Conservation (phyloP, 2,797 vertebrate species). For the Myiotriccus ornatus region DNA sequence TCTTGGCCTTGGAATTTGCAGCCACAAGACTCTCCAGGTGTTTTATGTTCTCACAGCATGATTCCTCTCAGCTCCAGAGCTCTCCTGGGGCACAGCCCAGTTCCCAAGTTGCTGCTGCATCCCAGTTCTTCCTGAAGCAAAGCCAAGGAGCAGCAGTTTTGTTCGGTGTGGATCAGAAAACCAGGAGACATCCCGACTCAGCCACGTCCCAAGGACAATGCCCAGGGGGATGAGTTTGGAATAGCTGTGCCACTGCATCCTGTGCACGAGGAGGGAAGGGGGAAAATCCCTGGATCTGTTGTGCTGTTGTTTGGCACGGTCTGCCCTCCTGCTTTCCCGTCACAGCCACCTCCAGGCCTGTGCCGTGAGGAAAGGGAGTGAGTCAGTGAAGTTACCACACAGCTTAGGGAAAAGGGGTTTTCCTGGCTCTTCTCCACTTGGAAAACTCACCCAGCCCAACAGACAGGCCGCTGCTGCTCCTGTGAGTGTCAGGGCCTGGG, state of each 20-base stretch:
- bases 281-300: rapidly evolving
- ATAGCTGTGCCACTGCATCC: not conserved
- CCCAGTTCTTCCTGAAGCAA: not conserved
- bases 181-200: not conserved
- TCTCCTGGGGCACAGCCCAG: not conserved
- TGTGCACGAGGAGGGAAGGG: not conserved
- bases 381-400: not conserved
- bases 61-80: not conserved
- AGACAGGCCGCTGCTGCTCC: not conserved
- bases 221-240: not conserved
- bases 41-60: not conserved
- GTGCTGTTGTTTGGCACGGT: rapidly evolving
- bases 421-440: not conserved
- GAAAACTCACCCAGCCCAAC: not conserved
- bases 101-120: not conserved
- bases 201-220: rapidly evolving
- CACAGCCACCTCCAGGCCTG: not conserved
- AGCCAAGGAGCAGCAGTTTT: not conserved
- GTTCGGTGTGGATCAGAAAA: not conserved
- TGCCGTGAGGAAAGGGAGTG: not conserved
- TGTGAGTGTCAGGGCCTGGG: not conserved
- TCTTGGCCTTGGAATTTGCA: not conserved
- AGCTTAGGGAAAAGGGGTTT: not conserved
- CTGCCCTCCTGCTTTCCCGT: not conserved
- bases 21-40: not conserved